These are phyloP conservation scores for Deroplatys truncata DNA, from an alignment of 2,888 invertebrate species.

Conservation along the genomic window DNA sequence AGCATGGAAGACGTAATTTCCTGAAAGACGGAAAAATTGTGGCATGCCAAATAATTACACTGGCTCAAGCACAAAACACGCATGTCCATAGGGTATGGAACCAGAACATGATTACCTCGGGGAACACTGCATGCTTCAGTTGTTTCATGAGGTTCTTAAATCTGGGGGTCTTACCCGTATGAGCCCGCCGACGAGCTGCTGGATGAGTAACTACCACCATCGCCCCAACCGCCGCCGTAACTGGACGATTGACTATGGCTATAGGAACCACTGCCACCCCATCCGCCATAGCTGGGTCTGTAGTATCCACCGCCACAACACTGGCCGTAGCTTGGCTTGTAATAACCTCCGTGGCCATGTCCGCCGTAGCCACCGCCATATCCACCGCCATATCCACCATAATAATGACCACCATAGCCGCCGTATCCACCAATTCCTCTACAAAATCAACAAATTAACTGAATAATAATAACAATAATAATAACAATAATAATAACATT, in stretches of 20 bases:
- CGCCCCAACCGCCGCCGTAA: neutral
- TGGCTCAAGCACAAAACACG: neutral
- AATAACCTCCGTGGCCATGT: neutral
- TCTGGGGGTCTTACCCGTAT: neutral
- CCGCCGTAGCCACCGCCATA: neutral
- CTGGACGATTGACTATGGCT: neutral
- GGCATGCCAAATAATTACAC: no score
- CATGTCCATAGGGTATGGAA: neutral
- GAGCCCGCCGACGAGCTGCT: neutral
- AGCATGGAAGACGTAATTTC: no score
- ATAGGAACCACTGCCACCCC: neutral
- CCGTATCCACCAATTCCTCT: neutral
- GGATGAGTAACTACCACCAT: neutral
- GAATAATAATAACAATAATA: no score
- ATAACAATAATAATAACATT: no score
- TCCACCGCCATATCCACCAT: neutral
- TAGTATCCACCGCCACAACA: neutral
- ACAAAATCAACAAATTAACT: neutral
- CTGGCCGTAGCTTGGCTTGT: neutral
- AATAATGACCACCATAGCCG: neutral
- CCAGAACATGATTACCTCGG: no score
- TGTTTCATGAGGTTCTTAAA: no score
- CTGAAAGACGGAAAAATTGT: neutral
- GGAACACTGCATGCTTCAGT: no score
- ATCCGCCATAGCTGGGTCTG: neutral